Evolutionary conservation across 2,797 vertebrate genomes (phyloP).

Genomic region (Borostomias antarcticus): DNA sequence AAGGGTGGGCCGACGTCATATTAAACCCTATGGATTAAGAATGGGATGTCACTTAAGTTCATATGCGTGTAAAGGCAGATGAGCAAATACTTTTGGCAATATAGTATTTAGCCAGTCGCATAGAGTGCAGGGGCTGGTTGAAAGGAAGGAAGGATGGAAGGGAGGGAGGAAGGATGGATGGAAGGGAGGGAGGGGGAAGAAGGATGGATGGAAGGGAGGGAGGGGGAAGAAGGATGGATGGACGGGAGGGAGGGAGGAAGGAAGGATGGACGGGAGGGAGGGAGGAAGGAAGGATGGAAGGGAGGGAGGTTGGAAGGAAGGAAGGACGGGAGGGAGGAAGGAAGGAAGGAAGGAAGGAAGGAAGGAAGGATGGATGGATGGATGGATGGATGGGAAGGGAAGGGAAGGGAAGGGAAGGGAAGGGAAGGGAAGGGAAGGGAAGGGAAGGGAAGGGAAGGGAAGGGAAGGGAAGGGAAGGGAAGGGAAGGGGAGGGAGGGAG

Average conservation of each 20-base stretch:
- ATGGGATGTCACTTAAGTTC: too few species aligned
- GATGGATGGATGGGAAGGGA: too few species aligned
- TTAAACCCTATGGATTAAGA: too few species aligned
- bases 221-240: background rate
- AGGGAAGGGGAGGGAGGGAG: constrained; percentile 10
- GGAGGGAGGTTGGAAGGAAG: background rate
- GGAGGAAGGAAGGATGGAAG: background rate
- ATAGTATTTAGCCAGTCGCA: too few species aligned
- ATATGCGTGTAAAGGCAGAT: too few species aligned
- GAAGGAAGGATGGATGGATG: too few species aligned
- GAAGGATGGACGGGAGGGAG: background rate
- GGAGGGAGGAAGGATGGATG: background rate
- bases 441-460: too few species aligned
- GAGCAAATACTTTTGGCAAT: too few species aligned
- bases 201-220: background rate
- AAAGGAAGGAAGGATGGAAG: background rate
- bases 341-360: background rate
- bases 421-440: background rate
- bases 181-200: background rate
- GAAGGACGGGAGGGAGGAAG: background rate
- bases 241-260: background rate
- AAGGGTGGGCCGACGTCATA: too few species aligned
- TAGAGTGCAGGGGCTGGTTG: too few species aligned
- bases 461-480: background rate
- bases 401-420: constrained; percentile 7